A percentile compares a stretch with the other conserved stretches of the same genome.
Conservation (phyloP, 2,888 invertebrate genomes). For the Toxonevra muliebris region DNA sequence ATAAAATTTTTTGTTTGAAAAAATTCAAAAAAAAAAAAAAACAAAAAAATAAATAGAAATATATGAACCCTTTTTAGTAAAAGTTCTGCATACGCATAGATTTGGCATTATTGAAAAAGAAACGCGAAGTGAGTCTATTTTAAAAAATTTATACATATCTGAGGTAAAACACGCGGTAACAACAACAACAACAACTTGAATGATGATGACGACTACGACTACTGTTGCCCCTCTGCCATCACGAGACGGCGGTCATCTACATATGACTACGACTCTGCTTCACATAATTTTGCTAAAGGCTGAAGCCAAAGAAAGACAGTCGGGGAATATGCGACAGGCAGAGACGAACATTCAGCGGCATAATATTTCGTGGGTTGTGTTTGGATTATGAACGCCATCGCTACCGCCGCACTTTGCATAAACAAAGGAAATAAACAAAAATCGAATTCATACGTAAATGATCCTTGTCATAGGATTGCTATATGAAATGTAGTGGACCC, state of each 20-base stretch:
- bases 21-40: not conserved
- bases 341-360: not conserved
- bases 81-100: not conserved
- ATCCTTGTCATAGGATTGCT: not conserved
- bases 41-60: not conserved
- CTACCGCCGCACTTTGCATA: not conserved
- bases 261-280: too few species aligned
- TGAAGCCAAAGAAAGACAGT: too few species aligned
- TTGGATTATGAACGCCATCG: conserved; percentile 18
- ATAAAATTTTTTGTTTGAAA: too few species aligned
- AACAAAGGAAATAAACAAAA: not conserved
- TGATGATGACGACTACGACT: too few species aligned
- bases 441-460: conserved; percentile 16
- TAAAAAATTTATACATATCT: too few species aligned
- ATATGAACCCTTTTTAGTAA: not conserved
- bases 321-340: not conserved
- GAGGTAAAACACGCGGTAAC: conserved; percentile 10
- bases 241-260: too few species aligned
- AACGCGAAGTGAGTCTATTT: conserved; percentile 12
- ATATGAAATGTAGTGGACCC: not conserved
- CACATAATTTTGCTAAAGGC: too few species aligned
- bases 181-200: too few species aligned
- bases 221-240: too few species aligned
- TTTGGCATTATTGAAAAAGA: conserved; percentile 9
- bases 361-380: conserved; percentile 21